Percentiles rank a stretch among this genome's conserved stretches.
phyloP scores from a whole-genome alignment of 1,140 invertebrate species.

The Sminthurides bifidus region DNA sequence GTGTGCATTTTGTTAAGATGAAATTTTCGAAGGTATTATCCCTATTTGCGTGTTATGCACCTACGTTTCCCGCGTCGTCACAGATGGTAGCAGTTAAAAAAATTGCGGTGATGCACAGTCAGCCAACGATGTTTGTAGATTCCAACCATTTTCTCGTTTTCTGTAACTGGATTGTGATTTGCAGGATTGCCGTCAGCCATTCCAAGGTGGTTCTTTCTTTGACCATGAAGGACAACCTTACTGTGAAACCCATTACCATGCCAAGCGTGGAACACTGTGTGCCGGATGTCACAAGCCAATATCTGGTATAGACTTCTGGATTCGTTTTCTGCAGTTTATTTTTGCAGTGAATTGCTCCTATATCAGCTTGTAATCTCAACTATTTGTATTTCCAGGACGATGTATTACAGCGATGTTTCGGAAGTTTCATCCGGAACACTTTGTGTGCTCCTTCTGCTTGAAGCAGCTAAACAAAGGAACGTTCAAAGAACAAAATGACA shows the following conservation, averaged over 20 bases:
- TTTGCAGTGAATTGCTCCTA: neutral
- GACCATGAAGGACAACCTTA: constrained; percentile 93
- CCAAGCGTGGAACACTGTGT: constrained; percentile 88
- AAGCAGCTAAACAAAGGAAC: constrained; percentile 96
- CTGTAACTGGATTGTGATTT: neutral
- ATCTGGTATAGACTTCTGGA: constrained; percentile 45
- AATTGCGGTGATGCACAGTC: too few relatives aligned
- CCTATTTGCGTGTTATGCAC: too few relatives aligned
- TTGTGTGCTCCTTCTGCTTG: constrained; percentile 94
- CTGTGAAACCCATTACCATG: constrained; percentile 96
- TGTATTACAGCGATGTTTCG: constrained; percentile 98
- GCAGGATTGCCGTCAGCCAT: constrained; percentile 83
- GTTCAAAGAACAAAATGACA: constrained; percentile 96
- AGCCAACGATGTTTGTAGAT: too few relatives aligned
- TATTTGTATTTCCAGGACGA: constrained; percentile 51
- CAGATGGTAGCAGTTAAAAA: too few relatives aligned
- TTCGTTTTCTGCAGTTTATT: neutral
- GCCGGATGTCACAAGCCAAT: constrained; percentile 96
- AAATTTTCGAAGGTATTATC: too few relatives aligned
- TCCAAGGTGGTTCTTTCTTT: constrained; percentile 86
- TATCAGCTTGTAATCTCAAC: neutral
- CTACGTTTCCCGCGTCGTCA: too few relatives aligned
- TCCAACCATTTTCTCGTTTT: too few relatives aligned
- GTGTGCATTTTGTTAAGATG: too few relatives aligned
- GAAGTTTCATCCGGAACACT: constrained; percentile 98